Conservation (phyloP, 1,140 invertebrate genomes). For the Acromyrmex charruanus region DNA sequence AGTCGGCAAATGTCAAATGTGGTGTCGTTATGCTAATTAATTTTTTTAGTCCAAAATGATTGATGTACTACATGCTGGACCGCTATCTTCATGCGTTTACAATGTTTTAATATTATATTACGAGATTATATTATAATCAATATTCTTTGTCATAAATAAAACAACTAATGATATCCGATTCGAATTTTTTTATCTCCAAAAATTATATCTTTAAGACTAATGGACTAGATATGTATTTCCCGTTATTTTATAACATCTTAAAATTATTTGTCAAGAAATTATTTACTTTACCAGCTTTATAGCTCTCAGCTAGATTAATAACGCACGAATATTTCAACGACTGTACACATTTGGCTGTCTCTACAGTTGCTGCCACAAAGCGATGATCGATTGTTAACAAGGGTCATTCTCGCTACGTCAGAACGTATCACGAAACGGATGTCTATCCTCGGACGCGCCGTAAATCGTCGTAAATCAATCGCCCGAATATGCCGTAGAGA, state of each 20-base stretch:
- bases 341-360: neutral
- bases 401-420: slow-evolving; percentile 59
- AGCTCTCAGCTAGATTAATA: slow-evolving; percentile 3
- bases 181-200: neutral
- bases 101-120: neutral
- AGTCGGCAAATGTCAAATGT: neutral
- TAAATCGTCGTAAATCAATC: slow-evolving; percentile 75
- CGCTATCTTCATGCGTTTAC: neutral
- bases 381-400: slow-evolving; percentile 72
- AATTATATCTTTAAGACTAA: neutral
- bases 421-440: slow-evolving; percentile 44
- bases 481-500: slow-evolving; percentile 55
- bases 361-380: slow-evolving; percentile 54
- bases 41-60: slow-evolving; percentile 1
- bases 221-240: neutral
- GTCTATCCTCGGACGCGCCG: slow-evolving; percentile 50
- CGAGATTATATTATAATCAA: neutral
- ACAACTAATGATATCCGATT: neutral
- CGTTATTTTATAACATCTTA: no score
- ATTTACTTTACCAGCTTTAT: neutral
- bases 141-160: neutral
- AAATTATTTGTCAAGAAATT: neutral
- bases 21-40: neutral
- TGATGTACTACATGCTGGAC: neutral
- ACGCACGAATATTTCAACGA: slow-evolving; percentile 26